phyloP scores from a whole-genome alignment of 64 coral and sea anemone genomes.

The Montipora foliosa region DNA sequence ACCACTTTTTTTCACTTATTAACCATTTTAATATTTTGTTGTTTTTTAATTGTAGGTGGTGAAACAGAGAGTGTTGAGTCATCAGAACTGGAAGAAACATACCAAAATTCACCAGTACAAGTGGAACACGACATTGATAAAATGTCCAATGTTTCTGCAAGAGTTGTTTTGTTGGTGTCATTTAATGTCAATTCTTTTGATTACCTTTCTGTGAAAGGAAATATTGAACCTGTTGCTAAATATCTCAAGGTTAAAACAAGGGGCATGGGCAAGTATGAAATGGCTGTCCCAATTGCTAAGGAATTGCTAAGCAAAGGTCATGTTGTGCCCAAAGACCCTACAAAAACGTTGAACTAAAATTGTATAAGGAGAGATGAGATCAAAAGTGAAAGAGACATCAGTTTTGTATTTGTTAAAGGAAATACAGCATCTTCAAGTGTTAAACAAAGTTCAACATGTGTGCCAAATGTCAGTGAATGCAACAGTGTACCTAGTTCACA shows the following conservation, averaged over 20 bases:
- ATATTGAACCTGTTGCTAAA: conserved; percentile 60
- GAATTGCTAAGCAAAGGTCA: conserved; percentile 34
- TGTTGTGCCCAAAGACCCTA: conserved; percentile 18
- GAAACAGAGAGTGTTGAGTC: conserved; percentile 32
- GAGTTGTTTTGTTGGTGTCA: conserved; percentile 52
- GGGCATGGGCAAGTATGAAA: conserved; percentile 70
- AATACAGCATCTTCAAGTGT: conserved; percentile 12
- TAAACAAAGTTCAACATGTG: conserved; percentile 39
- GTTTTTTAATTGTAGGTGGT: conserved; percentile 25
- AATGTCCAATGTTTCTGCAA: conserved; percentile 48
- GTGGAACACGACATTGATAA: conserved; percentile 45
- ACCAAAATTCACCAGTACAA: conserved; percentile 24
- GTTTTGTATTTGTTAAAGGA: conserved; percentile 41
- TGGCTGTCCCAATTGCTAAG: conserved; percentile 68
- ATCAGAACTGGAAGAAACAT: conserved; percentile 43
- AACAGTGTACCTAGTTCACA: conserved; percentile 38
- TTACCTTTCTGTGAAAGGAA: conserved; percentile 38
- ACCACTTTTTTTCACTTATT: too few relatives aligned
- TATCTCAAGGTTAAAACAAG: conserved; percentile 64
- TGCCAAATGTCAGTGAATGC: conserved; percentile 13
- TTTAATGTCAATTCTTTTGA: conserved; percentile 62
- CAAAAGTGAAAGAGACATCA: conserved; percentile 53
- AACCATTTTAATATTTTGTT: conserved; percentile 31
- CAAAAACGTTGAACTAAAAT: conserved; percentile 43
- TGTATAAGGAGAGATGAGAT: conserved; percentile 40